phyloP scores from a whole-genome alignment of 2,113 vertebrate genomes.

The Pygoscelis antarcticus region DNA sequence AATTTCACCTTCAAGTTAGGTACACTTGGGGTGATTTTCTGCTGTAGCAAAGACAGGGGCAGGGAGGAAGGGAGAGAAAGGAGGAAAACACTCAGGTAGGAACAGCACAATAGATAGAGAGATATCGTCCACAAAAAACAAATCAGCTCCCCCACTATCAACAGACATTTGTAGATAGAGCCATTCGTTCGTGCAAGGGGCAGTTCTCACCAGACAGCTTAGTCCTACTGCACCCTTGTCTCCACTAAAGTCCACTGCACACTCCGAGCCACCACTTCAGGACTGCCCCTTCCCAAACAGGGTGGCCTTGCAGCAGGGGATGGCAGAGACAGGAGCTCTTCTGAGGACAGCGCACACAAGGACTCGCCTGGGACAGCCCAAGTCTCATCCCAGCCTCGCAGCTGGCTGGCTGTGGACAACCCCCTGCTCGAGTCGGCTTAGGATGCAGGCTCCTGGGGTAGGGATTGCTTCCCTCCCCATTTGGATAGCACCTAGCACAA shows the following conservation, averaged over 20 bases:
- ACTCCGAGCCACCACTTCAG: background rate
- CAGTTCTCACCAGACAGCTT: background rate
- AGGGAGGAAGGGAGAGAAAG: background rate
- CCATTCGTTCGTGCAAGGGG: background rate
- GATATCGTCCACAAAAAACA: background rate
- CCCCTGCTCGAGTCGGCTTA: accelerated
- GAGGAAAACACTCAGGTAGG: accelerated
- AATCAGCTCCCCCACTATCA: background rate
- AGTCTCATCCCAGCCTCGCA: background rate
- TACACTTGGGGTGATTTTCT: background rate
- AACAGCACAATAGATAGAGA: background rate
- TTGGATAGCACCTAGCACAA: background rate
- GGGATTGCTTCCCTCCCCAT: accelerated
- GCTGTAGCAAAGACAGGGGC: background rate
- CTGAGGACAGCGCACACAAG: accelerated
- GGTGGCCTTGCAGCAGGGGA: background rate
- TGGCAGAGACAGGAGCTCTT: background rate
- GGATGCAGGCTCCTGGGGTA: background rate
- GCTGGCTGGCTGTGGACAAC: background rate
- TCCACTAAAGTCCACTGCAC: accelerated
- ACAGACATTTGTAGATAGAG: background rate
- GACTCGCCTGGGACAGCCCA: background rate
- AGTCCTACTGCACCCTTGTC: background rate
- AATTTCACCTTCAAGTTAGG: background rate
- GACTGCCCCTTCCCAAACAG: background rate